Percentiles rank a stretch among this genome's conserved stretches.
These are phyloP conservation scores for Peromyscus californicus DNA, from an alignment of 2,113 vertebrate genomes.

Conservation along the genomic window DNA sequence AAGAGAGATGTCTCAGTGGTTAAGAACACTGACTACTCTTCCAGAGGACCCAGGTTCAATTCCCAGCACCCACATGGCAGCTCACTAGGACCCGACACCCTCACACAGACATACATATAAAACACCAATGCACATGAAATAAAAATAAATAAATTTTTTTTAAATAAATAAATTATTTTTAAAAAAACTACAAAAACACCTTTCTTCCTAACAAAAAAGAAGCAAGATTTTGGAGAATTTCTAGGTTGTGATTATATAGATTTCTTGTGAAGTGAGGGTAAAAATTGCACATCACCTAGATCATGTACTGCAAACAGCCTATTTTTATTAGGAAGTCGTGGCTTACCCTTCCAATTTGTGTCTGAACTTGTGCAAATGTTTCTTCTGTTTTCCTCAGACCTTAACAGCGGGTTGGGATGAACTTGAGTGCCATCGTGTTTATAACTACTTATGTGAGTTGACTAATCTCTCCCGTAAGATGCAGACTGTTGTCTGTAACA, in stretches of 20 bases:
- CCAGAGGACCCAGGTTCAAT: too few relatives aligned
- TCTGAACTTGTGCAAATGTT: background rate
- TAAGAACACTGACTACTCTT: too few relatives aligned
- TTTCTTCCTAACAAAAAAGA: constrained; percentile 50
- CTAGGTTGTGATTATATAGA: constrained; percentile 26
- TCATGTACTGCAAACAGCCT: background rate
- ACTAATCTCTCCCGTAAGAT: constrained; percentile 89
- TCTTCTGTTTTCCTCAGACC: constrained; percentile 85
- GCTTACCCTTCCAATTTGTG: background rate
- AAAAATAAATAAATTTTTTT: too few relatives aligned
- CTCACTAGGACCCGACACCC: too few relatives aligned
- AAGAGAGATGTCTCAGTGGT: too few relatives aligned
- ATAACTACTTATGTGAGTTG: constrained; percentile 91
- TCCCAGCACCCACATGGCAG: too few relatives aligned
- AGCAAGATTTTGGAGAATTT: constrained; percentile 58
- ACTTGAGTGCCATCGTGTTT: constrained; percentile 93
- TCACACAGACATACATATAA: too few relatives aligned
- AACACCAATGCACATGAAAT: too few relatives aligned
- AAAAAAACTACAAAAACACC: background rate
- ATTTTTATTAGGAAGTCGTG: constrained; percentile 24
- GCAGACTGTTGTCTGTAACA: constrained; percentile 88
- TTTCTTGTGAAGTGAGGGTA: constrained; percentile 40
- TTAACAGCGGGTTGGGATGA: constrained; percentile 96
- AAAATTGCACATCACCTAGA: background rate
- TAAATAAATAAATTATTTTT: too few relatives aligned